Evolutionary conservation across 1,140 invertebrate species (phyloP).

Genomic region (Drosophila aff.): DNA sequence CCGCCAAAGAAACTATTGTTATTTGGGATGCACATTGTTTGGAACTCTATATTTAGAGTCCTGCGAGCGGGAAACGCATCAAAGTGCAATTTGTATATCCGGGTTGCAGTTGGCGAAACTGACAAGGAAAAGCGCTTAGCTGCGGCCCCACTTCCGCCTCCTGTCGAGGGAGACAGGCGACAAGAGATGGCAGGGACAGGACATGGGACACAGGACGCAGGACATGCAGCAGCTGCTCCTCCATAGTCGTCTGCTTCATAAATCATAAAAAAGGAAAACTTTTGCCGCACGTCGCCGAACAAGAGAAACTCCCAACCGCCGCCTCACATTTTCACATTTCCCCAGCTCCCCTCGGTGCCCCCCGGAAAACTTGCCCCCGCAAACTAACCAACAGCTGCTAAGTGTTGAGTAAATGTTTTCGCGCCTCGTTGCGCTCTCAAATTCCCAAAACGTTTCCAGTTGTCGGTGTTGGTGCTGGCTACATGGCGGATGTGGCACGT

Average conservation of each 20-base stretch:
- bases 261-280: slow-evolving; percentile 77
- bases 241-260: slow-evolving; percentile 66
- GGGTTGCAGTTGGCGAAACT: slow-evolving; percentile 53
- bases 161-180: slow-evolving; percentile 34
- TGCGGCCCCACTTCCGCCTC: slow-evolving; percentile 54
- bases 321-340: slow-evolving; percentile 7
- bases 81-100: slow-evolving; percentile 80
- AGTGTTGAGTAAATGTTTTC: slow-evolving; percentile 83
- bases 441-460: slow-evolving; percentile 66
- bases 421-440: slow-evolving; percentile 72
- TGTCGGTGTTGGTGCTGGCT: slow-evolving; percentile 30
- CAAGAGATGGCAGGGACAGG: slow-evolving; percentile 23
- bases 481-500: slow-evolving; percentile 63
- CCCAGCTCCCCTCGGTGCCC: not conserved
- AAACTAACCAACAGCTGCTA: slow-evolving; percentile 68
- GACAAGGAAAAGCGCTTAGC: slow-evolving; percentile 55
- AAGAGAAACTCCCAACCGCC: slow-evolving; percentile 30
- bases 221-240: slow-evolving; percentile 62
- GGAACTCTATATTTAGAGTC: slow-evolving; percentile 30
- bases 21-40: slow-evolving; percentile 62
- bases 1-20: slow-evolving; percentile 73
- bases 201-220: slow-evolving; percentile 16
- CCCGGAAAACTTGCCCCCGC: slow-evolving; percentile 19
- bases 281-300: slow-evolving; percentile 65
- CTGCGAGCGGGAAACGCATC: slow-evolving; percentile 53